A percentile compares a stretch with the other conserved stretches of the same genome.
phyloP scores from a whole-genome alignment of 2,797 vertebrate species.

The Mareca strepera region DNA sequence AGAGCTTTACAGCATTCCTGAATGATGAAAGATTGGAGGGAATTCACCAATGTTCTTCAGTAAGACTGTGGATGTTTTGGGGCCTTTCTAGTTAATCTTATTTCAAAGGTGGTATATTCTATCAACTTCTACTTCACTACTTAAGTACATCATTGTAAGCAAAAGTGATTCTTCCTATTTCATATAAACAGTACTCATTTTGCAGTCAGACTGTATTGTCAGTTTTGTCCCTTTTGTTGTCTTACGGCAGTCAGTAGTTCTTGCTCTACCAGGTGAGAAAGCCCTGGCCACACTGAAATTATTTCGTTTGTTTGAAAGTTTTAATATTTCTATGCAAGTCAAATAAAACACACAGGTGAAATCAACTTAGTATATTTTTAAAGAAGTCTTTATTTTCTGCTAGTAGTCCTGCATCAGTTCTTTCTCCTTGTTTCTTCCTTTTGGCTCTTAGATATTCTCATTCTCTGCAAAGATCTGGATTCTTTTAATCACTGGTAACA shows the following conservation, averaged over 20 bases:
- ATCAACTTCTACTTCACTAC: not conserved
- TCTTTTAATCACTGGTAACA: not conserved
- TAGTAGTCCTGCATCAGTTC: not conserved
- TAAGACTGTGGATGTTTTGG: not conserved
- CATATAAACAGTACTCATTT: not conserved
- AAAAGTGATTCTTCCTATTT: not conserved
- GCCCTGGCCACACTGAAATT: not conserved
- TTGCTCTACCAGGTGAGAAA: not conserved
- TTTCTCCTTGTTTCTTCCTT: not conserved
- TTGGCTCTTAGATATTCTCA: not conserved
- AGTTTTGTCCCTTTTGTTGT: not conserved
- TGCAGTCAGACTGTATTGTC: not conserved
- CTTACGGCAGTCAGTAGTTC: not conserved
- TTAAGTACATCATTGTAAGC: rapidly evolving
- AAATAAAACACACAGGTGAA: not conserved
- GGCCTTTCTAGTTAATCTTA: not conserved
- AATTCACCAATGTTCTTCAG: not conserved
- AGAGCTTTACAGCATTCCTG: not conserved
- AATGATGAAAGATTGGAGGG: not conserved
- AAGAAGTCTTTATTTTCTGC: not conserved
- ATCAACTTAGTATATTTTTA: not conserved
- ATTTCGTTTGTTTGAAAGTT: not conserved
- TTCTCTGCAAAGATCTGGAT: not conserved
- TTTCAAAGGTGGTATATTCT: not conserved
- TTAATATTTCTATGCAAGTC: not conserved